Evolutionary conservation across 53 echinoderm and acorn worm genomes (phyloP), one percentile per base, ranked within the genome.

Genomic region (Patiria pectinifera): DNA sequence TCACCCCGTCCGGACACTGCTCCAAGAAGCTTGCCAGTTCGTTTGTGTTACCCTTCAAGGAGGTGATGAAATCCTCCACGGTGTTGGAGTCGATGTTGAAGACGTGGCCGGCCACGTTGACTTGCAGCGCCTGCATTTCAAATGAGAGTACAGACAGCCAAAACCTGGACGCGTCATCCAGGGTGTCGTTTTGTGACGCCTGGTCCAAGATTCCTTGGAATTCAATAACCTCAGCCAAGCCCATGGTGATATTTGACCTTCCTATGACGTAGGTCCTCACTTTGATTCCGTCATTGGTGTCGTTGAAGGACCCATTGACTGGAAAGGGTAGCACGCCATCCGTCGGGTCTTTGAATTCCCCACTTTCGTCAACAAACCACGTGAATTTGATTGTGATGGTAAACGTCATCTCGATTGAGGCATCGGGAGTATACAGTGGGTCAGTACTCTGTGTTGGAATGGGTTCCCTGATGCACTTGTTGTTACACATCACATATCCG

Each of bases 401-500:
- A 11, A 90, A 69, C 2, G 81, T 81, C 53, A 90, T 66, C 81
- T 66, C 22, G 48, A 90, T 66, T 6, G 81, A 63, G 4, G 21
- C 45, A 18, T 84, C 62, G 13, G 6, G 18, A 22, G 53, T 6
- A 21, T 21, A 74, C 24, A 15, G 19, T 4, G 66, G 4, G 66
- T 3, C 66, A 18, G 3, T 18, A 16, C 0, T 18, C 66, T 16
- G 15, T 66, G 66, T 66, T 21, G 45, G 23, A 24, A 48, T 66
- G 25, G 86, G 71, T 45, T 87, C 21, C 4, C 83, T 77, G 16
- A 96, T 95, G 71, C 99, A 99, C 24, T 97, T 85, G 63, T 95
- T 93, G 18, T 76, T 89, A 3, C 82, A 83, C 63, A 99, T 94
- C 21, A 66, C 66, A 90, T 96, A 99, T 9, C 97, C 96, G n/a